Evolutionary conservation across 2,797 vertebrate genomes (phyloP).

Genomic region (Acridotheres tristis): DNA sequence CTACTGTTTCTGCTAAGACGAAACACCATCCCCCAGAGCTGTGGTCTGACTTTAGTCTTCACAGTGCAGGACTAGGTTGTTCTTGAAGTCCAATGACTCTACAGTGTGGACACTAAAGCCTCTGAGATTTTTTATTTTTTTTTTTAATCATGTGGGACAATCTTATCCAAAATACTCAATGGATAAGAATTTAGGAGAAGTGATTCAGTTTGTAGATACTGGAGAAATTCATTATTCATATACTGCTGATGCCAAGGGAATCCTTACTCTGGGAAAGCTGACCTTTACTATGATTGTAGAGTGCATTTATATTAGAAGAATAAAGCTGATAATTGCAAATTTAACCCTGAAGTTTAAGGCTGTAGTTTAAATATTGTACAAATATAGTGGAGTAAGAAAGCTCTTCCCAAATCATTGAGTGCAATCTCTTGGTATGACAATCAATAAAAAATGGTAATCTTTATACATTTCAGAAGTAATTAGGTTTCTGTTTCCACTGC

Average conservation of each 20-base stretch:
- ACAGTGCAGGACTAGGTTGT: not conserved
- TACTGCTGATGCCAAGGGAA: not conserved
- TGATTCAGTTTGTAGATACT: not conserved
- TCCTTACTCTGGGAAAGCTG: not conserved
- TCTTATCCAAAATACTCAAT: not conserved
- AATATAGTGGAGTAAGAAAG: not conserved
- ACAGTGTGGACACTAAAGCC: not conserved
- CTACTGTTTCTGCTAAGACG: not conserved
- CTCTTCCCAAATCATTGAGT: not conserved
- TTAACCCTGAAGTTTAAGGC: not conserved
- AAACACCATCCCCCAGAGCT: not conserved
- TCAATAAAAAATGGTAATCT: not conserved
- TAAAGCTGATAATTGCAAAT: not conserved
- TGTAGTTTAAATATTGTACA: not conserved
- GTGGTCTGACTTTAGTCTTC: not conserved
- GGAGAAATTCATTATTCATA: not conserved
- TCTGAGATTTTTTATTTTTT: not conserved
- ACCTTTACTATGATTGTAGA: not conserved
- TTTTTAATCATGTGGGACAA: not conserved
- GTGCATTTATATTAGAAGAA: not conserved
- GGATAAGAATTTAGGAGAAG: not conserved
- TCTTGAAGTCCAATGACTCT: not conserved
- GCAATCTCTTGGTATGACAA: not conserved
- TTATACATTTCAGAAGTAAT: not conserved
- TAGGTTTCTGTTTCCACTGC: not conserved